A percentile compares a stretch with the other conserved stretches of the same genome.
Evolutionary conservation across 1,140 invertebrate genomes (phyloP).

Genomic region (Cheumatopsyche charites): DNA sequence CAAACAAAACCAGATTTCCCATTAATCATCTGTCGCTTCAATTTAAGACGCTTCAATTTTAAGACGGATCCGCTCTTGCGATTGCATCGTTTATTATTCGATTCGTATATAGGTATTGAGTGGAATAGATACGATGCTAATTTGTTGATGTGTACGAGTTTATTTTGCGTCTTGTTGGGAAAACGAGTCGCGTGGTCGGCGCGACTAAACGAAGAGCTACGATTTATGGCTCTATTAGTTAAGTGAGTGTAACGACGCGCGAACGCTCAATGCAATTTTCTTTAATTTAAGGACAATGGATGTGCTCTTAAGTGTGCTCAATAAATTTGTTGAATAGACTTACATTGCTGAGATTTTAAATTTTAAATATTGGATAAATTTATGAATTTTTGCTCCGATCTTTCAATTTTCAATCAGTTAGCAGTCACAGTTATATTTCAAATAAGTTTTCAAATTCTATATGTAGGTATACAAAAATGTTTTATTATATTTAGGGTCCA

Average conservation of each 20-base stretch:
- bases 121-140: background rate
- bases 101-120: background rate
- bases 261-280: background rate
- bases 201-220: background rate
- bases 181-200: background rate
- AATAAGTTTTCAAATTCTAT: too few relatives aligned
- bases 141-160: background rate
- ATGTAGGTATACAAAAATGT: too few relatives aligned
- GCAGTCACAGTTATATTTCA: too few relatives aligned
- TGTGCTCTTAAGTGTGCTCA: too few relatives aligned
- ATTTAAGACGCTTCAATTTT: constrained; percentile 27
- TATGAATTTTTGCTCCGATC: too few relatives aligned
- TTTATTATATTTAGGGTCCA: too few relatives aligned
- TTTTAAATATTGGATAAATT: too few relatives aligned
- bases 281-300: too few relatives aligned
- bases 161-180: too few relatives aligned
- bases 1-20: constrained; percentile 39
- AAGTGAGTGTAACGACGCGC: background rate
- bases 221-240: constrained; percentile 10
- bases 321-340: too few relatives aligned
- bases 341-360: too few relatives aligned
- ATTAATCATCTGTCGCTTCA: constrained; percentile 39
- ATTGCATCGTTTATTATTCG: constrained; percentile 11
- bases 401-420: too few relatives aligned
- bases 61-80: constrained; percentile 19